Evolutionary conservation across 1,140 invertebrate species (phyloP).

Genomic region (Rhysida immarginata): DNA sequence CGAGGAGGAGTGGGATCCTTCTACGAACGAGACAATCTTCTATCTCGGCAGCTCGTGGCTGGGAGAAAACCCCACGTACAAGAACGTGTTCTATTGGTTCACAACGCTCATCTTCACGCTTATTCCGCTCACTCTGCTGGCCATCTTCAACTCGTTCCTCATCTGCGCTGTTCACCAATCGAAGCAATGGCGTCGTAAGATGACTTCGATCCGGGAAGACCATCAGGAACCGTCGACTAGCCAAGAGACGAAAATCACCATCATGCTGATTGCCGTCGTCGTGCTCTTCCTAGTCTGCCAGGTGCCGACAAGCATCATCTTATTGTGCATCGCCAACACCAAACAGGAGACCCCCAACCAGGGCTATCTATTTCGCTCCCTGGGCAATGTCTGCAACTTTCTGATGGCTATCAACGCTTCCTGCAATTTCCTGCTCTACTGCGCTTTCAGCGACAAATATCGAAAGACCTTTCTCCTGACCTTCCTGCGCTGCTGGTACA

Average conservation of each 20-base stretch:
- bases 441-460: slow-evolving; percentile 57
- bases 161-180: slow-evolving; percentile 46
- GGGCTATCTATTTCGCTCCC: too few relatives aligned
- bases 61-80: slow-evolving; percentile 16
- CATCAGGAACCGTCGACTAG: slow-evolving; percentile 26
- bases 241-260: slow-evolving; percentile 54
- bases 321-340: too few relatives aligned
- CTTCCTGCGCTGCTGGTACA: slow-evolving; percentile 36
- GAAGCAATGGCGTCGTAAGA: slow-evolving; percentile 32
- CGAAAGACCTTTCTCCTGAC: slow-evolving; percentile 48
- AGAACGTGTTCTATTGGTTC: slow-evolving; percentile 45
- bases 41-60: neutral
- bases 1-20: slow-evolving; percentile 19
- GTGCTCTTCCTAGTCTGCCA: slow-evolving; percentile 57
- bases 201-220: slow-evolving; percentile 32
- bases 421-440: slow-evolving; percentile 60
- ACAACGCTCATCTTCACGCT: slow-evolving; percentile 47
- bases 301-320: too few relatives aligned
- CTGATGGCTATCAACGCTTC: slow-evolving; percentile 52
- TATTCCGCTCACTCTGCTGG: slow-evolving; percentile 46
- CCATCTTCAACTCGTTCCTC: slow-evolving; percentile 55
- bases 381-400: slow-evolving; percentile 57
- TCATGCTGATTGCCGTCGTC: slow-evolving; percentile 57
- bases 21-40: slow-evolving; percentile 7
- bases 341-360: too few relatives aligned